Conservation (phyloP, 2,797 vertebrate genomes). For the Ptychobarbus kaznakovi region DNA sequence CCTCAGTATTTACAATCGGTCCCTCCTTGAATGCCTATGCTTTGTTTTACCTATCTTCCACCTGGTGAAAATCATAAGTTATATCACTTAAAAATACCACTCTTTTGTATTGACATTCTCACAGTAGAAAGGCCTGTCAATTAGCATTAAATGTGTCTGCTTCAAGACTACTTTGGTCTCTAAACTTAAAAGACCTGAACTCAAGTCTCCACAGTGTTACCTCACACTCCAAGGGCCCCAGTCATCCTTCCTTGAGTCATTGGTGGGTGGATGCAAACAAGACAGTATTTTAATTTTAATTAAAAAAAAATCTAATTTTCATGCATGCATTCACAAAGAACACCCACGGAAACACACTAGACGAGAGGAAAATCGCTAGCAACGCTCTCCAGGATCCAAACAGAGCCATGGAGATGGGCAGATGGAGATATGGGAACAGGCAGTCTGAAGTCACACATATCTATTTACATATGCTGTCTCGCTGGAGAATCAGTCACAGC, state of each 20-base stretch:
- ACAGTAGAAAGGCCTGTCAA: not conserved
- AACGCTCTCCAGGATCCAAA: conserved; percentile 48
- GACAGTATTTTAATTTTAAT: not conserved
- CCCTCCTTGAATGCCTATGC: not conserved
- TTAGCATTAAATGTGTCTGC: not conserved
- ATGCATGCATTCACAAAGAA: conserved; percentile 19
- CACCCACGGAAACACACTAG: conserved; percentile 23
- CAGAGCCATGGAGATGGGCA: conserved; percentile 67
- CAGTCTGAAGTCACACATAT: conserved; percentile 67
- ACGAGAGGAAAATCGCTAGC: conserved; percentile 17
- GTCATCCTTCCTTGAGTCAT: not conserved
- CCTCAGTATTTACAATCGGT: not conserved
- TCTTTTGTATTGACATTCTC: not conserved
- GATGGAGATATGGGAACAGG: conserved; percentile 68
- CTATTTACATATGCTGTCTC: conserved; percentile 69
- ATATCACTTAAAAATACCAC: not conserved
- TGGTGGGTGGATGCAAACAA: conserved; percentile 8
- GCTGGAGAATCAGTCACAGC: conserved; percentile 57
- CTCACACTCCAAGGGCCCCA: not conserved
- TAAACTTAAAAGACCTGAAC: not conserved
- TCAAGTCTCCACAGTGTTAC: not conserved
- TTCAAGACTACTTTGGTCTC: not conserved
- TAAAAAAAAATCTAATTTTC: not conserved
- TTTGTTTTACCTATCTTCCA: not conserved
- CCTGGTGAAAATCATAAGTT: not conserved